Evolutionary conservation across 2,888 invertebrate species (phyloP).

Genomic region (Plusia festucae): DNA sequence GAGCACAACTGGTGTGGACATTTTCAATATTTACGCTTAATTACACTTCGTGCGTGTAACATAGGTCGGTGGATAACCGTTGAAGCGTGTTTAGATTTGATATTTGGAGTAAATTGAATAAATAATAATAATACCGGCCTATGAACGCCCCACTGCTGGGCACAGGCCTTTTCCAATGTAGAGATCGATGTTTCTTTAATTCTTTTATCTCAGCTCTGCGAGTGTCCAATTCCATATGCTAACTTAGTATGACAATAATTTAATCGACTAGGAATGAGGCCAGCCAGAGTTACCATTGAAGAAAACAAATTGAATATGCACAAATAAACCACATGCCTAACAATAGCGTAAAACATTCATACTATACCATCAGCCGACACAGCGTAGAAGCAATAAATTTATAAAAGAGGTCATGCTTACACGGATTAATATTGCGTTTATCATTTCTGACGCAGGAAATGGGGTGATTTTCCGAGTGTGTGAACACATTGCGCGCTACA

Average conservation of each 20-base stretch:
- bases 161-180: no score
- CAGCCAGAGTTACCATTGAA: neutral
- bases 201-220: neutral
- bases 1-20: constrained; percentile 36
- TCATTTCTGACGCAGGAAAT: constrained; percentile 54
- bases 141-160: no score
- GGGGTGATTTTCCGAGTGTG: constrained; percentile 55
- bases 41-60: constrained; percentile 18
- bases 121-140: no score
- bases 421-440: constrained; percentile 59
- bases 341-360: constrained; percentile 33
- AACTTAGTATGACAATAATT: neutral
- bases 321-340: constrained; percentile 33
- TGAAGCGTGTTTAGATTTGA: neutral
- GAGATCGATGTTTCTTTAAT: neutral
- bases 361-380: constrained; percentile 28
- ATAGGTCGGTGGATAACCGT: constrained; percentile 8
- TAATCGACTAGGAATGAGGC: neutral
- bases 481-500: constrained; percentile 52
- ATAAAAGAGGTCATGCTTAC: constrained; percentile 59
- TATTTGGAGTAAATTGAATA: no score
- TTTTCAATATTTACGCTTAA: constrained; percentile 19
- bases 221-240: neutral
- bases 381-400: constrained; percentile 54
- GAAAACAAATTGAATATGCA: constrained; percentile 18